Evolutionary conservation across 2,113 vertebrate species (phyloP), one percentile per base, ranked within the genome.

Genomic region (Gymnobelideus leadbeateri): DNA sequence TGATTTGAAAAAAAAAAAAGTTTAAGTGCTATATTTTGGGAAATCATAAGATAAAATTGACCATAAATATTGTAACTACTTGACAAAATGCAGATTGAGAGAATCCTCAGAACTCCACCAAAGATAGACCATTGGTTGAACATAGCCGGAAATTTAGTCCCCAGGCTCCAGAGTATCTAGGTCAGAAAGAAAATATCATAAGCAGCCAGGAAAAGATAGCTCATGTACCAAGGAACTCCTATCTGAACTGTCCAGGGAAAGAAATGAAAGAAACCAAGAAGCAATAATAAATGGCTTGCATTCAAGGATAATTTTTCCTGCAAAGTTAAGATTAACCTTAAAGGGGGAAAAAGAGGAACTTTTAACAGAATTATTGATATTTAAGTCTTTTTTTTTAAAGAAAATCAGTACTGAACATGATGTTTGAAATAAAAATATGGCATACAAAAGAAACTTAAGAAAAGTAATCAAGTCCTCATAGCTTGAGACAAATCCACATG

Each of bases 211-310:
- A 84, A 84, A 84, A 84, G 68, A 84, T 43, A 84, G 68, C 68
- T 84, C 68, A 84, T 84, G 5, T 84, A 84, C n/a, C 68, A 84
- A 84, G 6, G 68, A 84, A 84, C 68, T 84, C n/a, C 68, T 43
- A 84, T 84, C 37, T 84, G 68, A 84, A 84, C n/a, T 43, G 68
- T 84, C 68, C 68, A 43, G n/a, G 68, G 68, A 84, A 84, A 84
- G n/a, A 84, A 84, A 84, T 84, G 68, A 84, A 84, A 84, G 68
- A 84, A 84, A 84, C 68, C n/a, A 84, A 84, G 68, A 84, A 84
- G 68, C 19, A 84, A 84, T 84, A 11, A 84, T 43, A 84, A 84
- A 84, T 43, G n/a, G 68, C 19, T 84, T 43, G 68, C n/a, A 84
- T 7, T 84, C 68, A n/a, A 84, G 37, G 68, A 84, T 43, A 84